phyloP scores from a whole-genome alignment of 2,113 vertebrate genomes.

The Spilogale gracilis region DNA sequence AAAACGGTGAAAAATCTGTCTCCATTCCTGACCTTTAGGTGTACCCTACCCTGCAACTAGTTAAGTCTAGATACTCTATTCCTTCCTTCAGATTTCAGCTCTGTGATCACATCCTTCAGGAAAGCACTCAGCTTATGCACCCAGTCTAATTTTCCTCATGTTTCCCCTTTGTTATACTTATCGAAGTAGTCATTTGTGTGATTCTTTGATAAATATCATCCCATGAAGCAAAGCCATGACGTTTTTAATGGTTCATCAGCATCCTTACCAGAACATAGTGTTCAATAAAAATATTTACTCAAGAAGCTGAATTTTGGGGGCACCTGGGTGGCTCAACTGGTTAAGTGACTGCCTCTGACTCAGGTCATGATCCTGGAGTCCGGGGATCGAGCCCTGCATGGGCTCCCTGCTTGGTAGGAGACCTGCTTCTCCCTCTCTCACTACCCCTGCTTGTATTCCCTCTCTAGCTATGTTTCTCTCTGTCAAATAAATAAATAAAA shows the following conservation, averaged over 20 bases:
- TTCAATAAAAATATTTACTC: not conserved
- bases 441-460: no score
- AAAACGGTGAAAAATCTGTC: not conserved
- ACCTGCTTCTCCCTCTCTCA: no score
- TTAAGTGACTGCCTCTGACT: no score
- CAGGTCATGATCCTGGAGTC: no score
- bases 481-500: no score
- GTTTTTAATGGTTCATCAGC: not conserved
- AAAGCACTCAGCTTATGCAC: not conserved
- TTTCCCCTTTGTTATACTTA: not conserved
- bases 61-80: not conserved
- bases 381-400: no score
- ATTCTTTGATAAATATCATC: not conserved
- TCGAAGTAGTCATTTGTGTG: not conserved
- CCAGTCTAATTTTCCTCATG: not conserved
- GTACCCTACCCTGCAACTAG: not conserved
- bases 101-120: not conserved
- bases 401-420: no score
- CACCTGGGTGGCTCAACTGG: no score
- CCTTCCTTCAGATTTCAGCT: not conserved
- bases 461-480: no score
- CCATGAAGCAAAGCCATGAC: not conserved
- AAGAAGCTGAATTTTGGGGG: not conserved
- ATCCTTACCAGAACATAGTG: not conserved
- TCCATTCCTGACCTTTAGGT: fast-evolving